Base-by-base conservation (phyloP, 2,113 vertebrate species). In the Rhabdornis inornatus region DNA sequence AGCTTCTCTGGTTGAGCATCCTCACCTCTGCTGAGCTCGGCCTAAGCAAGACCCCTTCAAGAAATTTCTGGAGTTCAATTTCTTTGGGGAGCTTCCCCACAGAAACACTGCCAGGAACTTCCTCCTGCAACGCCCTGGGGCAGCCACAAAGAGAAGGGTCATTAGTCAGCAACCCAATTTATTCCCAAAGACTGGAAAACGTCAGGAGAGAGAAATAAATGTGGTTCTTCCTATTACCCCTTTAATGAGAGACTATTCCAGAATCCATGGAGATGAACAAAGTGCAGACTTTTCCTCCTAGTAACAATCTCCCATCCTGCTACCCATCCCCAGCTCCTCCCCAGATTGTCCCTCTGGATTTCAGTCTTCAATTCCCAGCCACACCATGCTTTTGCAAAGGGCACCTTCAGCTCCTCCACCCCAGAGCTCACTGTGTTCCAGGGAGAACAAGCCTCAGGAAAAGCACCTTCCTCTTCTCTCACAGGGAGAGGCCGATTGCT, bases 381-480 rank as follows among this genome's bases (percentile, higher is more conserved):
- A 91, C 59, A 23, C 27, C 53, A 65, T 9, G 28, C 17, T 95
- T 72, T 30, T 79, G 35, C 63, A 44, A 71, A 91, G 52, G 18
- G 52, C 30, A 30, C 37, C 71, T 61, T 85, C 63, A 80, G 61
- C 42, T 91, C 39, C 92, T 89, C 79, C 63, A 44, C 30, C 52
- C 71, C 40, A 56, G 75, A 90, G 55, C 65, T 85, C 8, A 52
- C 77, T 3, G 1, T 35, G 45, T 87, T 75, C 90, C 94, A 87
- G 77, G 64, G 90, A 80, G 39, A 93, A 88, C 24, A 83, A 77
- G 44, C 63, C 76, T 55, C 39, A 60, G 92, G 93, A 95, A 86
- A 93, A 94, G 56, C 72, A 86, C 83, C 90, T 93, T 96, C 88
- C 86, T 96, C 77, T 82, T 53, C 49, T 65, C 85, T 68, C 90